Evolutionary conservation across 2,113 vertebrate species (phyloP).

Genomic region (Tautogolabrus adspersus): DNA sequence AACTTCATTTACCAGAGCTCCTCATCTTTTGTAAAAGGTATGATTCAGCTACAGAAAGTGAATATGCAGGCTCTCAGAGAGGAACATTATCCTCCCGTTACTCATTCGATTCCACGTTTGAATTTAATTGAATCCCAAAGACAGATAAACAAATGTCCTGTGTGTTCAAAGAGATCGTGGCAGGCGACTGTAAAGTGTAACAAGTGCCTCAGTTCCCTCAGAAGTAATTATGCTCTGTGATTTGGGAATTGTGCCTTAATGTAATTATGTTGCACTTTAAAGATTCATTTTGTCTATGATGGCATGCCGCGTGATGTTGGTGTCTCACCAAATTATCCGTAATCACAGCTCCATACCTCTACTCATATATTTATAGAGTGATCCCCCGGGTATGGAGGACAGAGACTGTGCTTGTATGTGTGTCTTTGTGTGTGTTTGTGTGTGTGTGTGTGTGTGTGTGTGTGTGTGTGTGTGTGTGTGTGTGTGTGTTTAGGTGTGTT

Average conservation of each 20-base stretch:
- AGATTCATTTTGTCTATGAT: conserved; percentile 81
- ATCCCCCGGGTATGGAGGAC: conserved; percentile 44
- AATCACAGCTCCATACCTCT: conserved; percentile 77
- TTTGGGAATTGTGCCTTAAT: conserved; percentile 78
- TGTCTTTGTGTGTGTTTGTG: background rate
- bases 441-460: conserved; percentile 7
- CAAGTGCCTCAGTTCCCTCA: conserved; percentile 72
- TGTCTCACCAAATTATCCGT: conserved; percentile 78
- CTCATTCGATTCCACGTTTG: conserved; percentile 39
- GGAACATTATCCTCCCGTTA: conserved; percentile 33
- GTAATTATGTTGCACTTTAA: conserved; percentile 81
- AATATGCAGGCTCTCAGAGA: conserved; percentile 9
- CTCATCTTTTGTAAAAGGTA: background rate
- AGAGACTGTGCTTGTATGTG: background rate
- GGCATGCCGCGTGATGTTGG: conserved; percentile 68
- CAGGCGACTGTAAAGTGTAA: conserved; percentile 47
- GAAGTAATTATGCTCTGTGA: conserved; percentile 80
- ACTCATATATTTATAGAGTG: conserved; percentile 63
- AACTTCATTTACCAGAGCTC: background rate
- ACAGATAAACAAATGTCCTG: conserved; percentile 42
- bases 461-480: conserved; percentile 13
- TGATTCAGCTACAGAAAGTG: conserved; percentile 15
- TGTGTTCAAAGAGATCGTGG: conserved; percentile 49
- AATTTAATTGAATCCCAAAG: conserved; percentile 60
- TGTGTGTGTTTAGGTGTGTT: background rate